Evolutionary conservation across 2,888 invertebrate species (phyloP), one percentile per base, ranked within the genome.

Genomic region (Malachius bipustulatus): DNA sequence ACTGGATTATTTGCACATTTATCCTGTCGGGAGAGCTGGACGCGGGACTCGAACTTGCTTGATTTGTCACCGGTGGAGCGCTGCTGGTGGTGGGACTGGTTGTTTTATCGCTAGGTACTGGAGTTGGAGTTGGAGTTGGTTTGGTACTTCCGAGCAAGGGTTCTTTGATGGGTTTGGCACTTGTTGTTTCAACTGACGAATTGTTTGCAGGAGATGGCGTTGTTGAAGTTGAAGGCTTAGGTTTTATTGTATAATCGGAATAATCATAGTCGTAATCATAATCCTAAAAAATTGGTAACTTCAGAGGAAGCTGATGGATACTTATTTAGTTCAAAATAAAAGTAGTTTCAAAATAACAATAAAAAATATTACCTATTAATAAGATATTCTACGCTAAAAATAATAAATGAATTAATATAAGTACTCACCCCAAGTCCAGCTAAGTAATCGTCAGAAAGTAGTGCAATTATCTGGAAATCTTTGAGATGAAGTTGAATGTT

Each of bases 401-500:
- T n/a, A n/a, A n/a, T n/a, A n/a, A n/a, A n/a, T n/a, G n/a, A n/a
- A n/a, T n/a, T n/a, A n/a, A n/a, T n/a, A n/a, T n/a, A n/a, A n/a
- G n/a, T n/a, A 54, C 61, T 62, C 59, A 70, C 78, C 70, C 71
- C 71, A 52, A 75, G 70, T 50, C 72, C 72, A 41, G 71, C 74
- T 47, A 63, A 47, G 3, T 70, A 62, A 26, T 70, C 67, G 26
- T 73, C 71, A 47, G 73, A 72, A 42, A 79, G 52, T 19, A 81
- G 55, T 4, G 79, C 82, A 48, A 84, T 69, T 48, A 85, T 71
- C 51, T 80, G 73, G 43, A 85, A 67, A 60, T 84, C 79, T 63
- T 83, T 84, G 43, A 85, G 64, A 59, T 79, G 79, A 42, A 87
- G 67, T 54, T 82, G 82, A 45, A 87, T 75, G 60, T 87, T 87